Evolutionary conservation across 92 coral and sea anemone species (phyloP), one percentile per base, ranked within the genome.

Genomic region (Phenganax subtilis): DNA sequence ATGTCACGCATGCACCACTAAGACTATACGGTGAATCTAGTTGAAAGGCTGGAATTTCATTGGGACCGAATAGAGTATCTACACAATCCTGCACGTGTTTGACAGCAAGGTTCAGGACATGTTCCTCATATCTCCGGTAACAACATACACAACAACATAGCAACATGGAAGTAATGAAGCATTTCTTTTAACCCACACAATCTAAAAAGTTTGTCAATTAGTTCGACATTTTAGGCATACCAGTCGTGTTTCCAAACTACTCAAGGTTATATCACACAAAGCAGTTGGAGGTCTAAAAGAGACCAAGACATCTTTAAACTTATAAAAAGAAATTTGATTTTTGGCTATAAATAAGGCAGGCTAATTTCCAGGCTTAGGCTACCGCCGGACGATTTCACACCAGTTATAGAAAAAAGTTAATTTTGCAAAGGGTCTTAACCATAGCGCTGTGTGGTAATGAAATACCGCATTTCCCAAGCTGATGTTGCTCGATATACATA

Each of bases 401-500:
- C 47, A 37, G 47, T 37, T 37, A 37, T 2, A 37, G 47, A 61
- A 7, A 12, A 61, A 61, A 0, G 14, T 69, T 27, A 17, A 51
- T 51, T 12, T 15, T 11, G 10, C 51, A 16, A n/a, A 28, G 20
- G 17, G 12, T 17, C n/a, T 16, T 4, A 20, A 12, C 6, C 53
- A 73, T 30, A 53, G 17, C 17, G 55, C 10, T 29, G 30, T 73
- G 11, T 7, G 51, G 61, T 73, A 29, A 73, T 55, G 12, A 73
- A 55, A 31, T 55, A 44, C 73, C 16, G 47, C 73, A 29, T 68
- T 28, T 68, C 37, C 28, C 75, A 37, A 71, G 62, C 30, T 54
- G 54, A 52, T 73, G 29, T 55, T 11, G 54, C 54, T 16, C 8
- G 74, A 79, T 79, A 37, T 37, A 79, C 83, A 79, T 79, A 62